phyloP scores from a whole-genome alignment of 2,888 invertebrate species.

The Pseudanteris insignis region DNA sequence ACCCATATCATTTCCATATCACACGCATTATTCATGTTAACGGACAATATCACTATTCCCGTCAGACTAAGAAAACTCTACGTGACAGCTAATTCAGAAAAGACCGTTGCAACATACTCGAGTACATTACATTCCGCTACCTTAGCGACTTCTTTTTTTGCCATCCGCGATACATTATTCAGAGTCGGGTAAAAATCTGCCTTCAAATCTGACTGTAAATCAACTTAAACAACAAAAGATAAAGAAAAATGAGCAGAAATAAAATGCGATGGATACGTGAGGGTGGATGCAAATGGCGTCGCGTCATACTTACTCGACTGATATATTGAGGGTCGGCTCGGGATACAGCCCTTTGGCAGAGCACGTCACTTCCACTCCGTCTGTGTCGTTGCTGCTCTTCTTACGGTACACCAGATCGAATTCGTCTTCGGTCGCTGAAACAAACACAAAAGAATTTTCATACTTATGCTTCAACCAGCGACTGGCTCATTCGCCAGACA shows the following conservation, averaged over 20 bases:
- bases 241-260: conserved; percentile 2
- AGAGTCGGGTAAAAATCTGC: not conserved
- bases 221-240: not conserved
- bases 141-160: too few species aligned
- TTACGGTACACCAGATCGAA: conserved; percentile 57
- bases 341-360: conserved; percentile 60
- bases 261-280: conserved; percentile 17
- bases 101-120: too few species aligned
- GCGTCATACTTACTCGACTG: conserved; percentile 58
- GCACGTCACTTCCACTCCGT: conserved; percentile 60
- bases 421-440: conserved; percentile 60
- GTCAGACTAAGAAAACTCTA: too few species aligned
- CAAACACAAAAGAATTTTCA: conserved; percentile 42
- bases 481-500: too few species aligned
- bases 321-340: conserved; percentile 60
- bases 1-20: too few species aligned
- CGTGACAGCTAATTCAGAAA: too few species aligned
- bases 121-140: too few species aligned
- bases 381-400: conserved; percentile 51
- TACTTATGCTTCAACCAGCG: conserved; percentile 15
- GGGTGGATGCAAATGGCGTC: conserved; percentile 19
- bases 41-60: too few species aligned
- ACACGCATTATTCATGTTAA: too few species aligned
- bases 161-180: too few species aligned
- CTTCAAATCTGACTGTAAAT: not conserved